Base-by-base conservation (phyloP, 2,888 invertebrate species). In the Macaria notata region DNA sequence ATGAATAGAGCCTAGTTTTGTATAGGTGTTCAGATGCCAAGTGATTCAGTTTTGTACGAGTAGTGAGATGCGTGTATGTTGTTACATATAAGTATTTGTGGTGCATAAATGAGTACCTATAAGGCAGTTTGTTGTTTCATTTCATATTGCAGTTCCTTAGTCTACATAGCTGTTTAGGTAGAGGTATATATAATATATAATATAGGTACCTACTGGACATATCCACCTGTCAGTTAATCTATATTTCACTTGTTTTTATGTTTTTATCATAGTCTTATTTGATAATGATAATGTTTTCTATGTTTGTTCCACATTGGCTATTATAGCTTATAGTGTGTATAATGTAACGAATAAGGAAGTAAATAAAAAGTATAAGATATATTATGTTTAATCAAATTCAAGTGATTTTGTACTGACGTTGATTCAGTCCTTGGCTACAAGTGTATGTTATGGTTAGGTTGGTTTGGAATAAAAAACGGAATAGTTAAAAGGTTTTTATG, bases 61-160 rank as follows among this genome's bases (percentile, higher is more conserved):
- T 72, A 72, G 72, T 64, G 73, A 73, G 72, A 66, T 69, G 73
- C 58, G 63, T 75, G 76, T 73, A 68, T 76, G 73, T 70, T 72
- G 70, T 73, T 71, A 68, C 68, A 65, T 67, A 59, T 65, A 64
- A 67, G 71, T 73, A 72, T 74, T 73, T 68, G 73, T 77, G 83
- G 78, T 82, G 81, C 82, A 80, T 84, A 82, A 83, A 81, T 73
- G 74, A 78, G 75, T 79, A 76, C 69, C 65, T 69, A 53, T 76
- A 79, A 78, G 77, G 65, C 56, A 70, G 68, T 36, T 4, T 56
- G 59, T 73, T 49, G 72, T 78, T 76, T 81, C 71, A 74, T 76
- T 79, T 49, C 31, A 19, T 19, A 19, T 19, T 19, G 19, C 19
- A 19, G 19, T 19, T 19, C 19, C 19, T 19, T 19, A 19, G 19